Base-by-base conservation (phyloP, 1,140 invertebrate species). In the Cotesia chilonis region DNA sequence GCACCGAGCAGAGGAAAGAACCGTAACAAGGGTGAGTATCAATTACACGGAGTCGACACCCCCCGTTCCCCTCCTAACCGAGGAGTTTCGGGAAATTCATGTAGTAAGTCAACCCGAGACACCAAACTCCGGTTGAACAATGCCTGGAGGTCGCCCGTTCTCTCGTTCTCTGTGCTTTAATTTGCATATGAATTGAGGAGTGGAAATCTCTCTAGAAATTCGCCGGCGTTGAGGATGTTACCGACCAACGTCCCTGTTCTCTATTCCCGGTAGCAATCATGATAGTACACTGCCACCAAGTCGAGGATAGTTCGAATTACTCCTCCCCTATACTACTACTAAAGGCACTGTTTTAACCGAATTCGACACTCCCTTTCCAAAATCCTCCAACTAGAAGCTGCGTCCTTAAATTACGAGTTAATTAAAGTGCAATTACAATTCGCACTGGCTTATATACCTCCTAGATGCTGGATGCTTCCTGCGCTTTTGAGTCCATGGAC, bases 121-220 rank as follows among this genome's bases (percentile, higher is more conserved):
- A 83, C 75, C 79, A 77, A 78, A 78, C 78, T 79, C 78, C 66
- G 74, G 70, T 78, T 76, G 83, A 85, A 86, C 84, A 86, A 85
- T 86, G 80, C 80, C 77, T 76, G 70, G 79, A 79, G 79, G 75
- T 76, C 75, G 79, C 72, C 76, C 78, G 28, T 28, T 28, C 28
- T 28, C 28, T 28, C 28, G 28, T 28, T 28, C 28, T 28, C 28
- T 28, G 81, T 83, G 41, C 41, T 83, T 83, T 77, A 81, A 86
- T 86, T 86, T 86, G 85, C 85, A 86, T 86, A 84, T 85, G 84
- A 86, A 86, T 86, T 81, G 83, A 68, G 28, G 65, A 57, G 71
- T 55, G 17, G 68, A 51, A 52, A 55, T 54, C 59, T 57, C 41
- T 20, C 12, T 35, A 4, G 59, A 10, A 4, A 65, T 7, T 47